These are phyloP conservation scores for Vanessa atalanta DNA, from an alignment of 1,140 invertebrate genomes.

Conservation along the genomic window DNA sequence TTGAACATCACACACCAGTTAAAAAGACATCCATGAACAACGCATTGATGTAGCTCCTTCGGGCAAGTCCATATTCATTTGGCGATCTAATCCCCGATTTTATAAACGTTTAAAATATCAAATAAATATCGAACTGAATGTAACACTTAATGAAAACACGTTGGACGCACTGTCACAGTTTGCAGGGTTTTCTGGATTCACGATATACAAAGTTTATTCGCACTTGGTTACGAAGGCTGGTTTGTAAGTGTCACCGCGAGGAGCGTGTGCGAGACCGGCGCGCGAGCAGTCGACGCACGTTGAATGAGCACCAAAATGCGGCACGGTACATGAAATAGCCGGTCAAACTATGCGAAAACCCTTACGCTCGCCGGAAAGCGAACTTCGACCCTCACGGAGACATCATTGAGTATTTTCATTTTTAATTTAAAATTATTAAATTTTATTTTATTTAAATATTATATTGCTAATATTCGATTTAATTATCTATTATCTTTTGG, in stretches of 20 bases:
- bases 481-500: background rate
- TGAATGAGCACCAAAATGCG: constrained; percentile 77
- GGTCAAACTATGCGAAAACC: constrained; percentile 77
- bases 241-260: constrained; percentile 57
- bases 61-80: constrained; percentile 77
- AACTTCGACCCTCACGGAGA: constrained; percentile 59
- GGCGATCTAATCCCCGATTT: constrained; percentile 55
- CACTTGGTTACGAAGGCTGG: constrained; percentile 34
- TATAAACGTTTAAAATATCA: constrained; percentile 45
- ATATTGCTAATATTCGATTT: background rate
- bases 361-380: constrained; percentile 68
- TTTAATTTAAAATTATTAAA: constrained; percentile 6
- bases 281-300: constrained; percentile 69
- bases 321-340: constrained; percentile 77
- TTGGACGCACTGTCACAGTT: constrained; percentile 34
- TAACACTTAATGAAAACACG: constrained; percentile 60
- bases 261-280: constrained; percentile 69
- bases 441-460: background rate
- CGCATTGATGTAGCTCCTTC: constrained; percentile 75
- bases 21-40: constrained; percentile 80
- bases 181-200: constrained; percentile 22
- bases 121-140: constrained; percentile 42
- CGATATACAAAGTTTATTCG: constrained; percentile 39
- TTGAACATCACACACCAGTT: constrained; percentile 71
- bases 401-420: constrained; percentile 38